These are phyloP conservation scores for Pseudococcus jackbeardsleyi DNA, from an alignment of 2,888 invertebrate genomes.

Conservation along the genomic window DNA sequence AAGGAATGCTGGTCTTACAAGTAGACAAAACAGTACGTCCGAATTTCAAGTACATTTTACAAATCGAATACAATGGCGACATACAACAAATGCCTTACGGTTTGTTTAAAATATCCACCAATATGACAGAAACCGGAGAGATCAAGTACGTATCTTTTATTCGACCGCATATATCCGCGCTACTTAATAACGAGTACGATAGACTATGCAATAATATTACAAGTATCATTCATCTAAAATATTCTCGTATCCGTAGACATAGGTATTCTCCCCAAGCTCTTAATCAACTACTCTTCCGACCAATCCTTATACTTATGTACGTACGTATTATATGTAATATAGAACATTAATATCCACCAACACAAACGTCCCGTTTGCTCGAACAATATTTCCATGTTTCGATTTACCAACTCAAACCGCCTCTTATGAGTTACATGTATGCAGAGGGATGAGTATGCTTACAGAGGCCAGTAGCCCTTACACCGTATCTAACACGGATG, in stretches of 20 bases:
- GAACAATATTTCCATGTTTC: slow-evolving; percentile 64
- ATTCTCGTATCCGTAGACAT: neutral
- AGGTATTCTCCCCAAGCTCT: neutral
- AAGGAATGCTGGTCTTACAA: slow-evolving; percentile 55
- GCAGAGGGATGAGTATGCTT: slow-evolving; percentile 37
- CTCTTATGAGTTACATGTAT: slow-evolving; percentile 51
- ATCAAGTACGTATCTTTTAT: slow-evolving; percentile 20
- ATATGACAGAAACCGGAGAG: slow-evolving; percentile 30
- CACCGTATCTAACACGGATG: slow-evolving; percentile 9
- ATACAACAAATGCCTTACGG: slow-evolving; percentile 60
- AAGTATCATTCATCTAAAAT: slow-evolving; percentile 19
- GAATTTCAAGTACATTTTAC: slow-evolving; percentile 24
- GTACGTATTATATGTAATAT: neutral
- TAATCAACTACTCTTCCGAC: neutral
- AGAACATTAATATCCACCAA: slow-evolving; percentile 59
- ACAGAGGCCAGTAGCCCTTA: slow-evolving; percentile 27
- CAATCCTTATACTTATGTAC: neutral
- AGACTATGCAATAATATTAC: neutral
- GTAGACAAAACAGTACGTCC: neutral
- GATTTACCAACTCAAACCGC: slow-evolving; percentile 57
- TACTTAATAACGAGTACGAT: neutral
- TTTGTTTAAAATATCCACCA: slow-evolving; percentile 43
- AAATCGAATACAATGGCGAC: slow-evolving; percentile 54
- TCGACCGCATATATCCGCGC: neutral
- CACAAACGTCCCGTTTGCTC: slow-evolving; percentile 53